These are phyloP conservation scores for Pseudachorutes palmiensis DNA, from an alignment of 1,140 invertebrate species.

Conservation along the genomic window DNA sequence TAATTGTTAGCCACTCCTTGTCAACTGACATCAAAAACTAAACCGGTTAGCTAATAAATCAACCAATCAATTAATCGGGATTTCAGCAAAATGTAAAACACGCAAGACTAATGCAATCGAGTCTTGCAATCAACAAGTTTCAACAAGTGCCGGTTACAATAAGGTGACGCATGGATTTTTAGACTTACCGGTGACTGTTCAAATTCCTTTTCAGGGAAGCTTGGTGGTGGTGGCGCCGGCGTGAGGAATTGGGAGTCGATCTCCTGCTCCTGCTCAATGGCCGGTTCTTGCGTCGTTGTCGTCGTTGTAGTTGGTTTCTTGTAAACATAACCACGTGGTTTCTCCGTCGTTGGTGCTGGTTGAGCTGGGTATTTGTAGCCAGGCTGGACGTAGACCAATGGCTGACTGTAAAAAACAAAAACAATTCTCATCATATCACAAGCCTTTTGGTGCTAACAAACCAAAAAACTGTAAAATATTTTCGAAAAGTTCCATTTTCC, in stretches of 20 bases:
- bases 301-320: constrained; percentile 19
- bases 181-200: background rate
- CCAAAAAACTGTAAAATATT: too few relatives aligned
- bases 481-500: too few relatives aligned
- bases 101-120: too few relatives aligned
- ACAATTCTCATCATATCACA: too few relatives aligned
- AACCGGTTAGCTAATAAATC: too few relatives aligned
- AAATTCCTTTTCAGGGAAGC: constrained; percentile 18
- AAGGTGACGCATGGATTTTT: background rate
- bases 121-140: too few relatives aligned
- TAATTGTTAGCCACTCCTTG: too few relatives aligned
- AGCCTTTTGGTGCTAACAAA: too few relatives aligned
- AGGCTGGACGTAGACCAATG: background rate
- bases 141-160: too few relatives aligned
- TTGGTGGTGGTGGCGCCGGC: constrained; percentile 16
- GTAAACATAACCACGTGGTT: constrained; percentile 15
- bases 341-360: constrained; percentile 12
- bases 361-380: background rate
- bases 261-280: constrained; percentile 7
- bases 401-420: constrained; percentile 6
- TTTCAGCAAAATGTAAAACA: too few relatives aligned
- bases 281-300: constrained; percentile 14
- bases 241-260: constrained; percentile 20
- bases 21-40: too few relatives aligned
- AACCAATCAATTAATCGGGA: too few relatives aligned